phyloP scores from a whole-genome alignment of 2,113 vertebrate genomes.

The Calidris pygmaea region DNA sequence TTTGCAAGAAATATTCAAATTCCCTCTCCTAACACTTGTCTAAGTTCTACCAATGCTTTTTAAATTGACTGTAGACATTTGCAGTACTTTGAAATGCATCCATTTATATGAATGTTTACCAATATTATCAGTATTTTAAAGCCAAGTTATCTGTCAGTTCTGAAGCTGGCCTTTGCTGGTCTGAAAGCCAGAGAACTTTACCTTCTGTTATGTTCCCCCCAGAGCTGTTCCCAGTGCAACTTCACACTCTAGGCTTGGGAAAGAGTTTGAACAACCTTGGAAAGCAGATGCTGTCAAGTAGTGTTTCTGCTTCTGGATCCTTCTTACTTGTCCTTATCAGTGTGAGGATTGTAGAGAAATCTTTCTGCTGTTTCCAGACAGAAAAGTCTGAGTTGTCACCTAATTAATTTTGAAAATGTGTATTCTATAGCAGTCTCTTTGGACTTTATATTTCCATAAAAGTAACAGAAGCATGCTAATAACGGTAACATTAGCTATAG shows the following conservation, averaged over 20 bases:
- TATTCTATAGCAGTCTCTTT: background rate
- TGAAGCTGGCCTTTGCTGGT: background rate
- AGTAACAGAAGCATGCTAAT: background rate
- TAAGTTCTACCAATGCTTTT: background rate
- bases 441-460: background rate
- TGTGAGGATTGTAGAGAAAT: background rate
- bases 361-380: background rate
- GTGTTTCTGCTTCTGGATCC: background rate
- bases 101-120: background rate
- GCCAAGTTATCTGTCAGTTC: background rate
- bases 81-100: background rate
- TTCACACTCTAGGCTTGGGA: background rate
- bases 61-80: background rate
- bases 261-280: background rate
- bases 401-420: background rate
- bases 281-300: background rate
- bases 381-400: background rate
- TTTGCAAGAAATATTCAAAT: background rate
- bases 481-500: background rate
- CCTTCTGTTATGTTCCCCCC: background rate
- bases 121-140: background rate
- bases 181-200: background rate
- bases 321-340: background rate
- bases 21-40: background rate
- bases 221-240: background rate